These are phyloP conservation scores for Aphyosemion australe DNA, from an alignment of 2,113 vertebrate genomes.

Conservation along the genomic window DNA sequence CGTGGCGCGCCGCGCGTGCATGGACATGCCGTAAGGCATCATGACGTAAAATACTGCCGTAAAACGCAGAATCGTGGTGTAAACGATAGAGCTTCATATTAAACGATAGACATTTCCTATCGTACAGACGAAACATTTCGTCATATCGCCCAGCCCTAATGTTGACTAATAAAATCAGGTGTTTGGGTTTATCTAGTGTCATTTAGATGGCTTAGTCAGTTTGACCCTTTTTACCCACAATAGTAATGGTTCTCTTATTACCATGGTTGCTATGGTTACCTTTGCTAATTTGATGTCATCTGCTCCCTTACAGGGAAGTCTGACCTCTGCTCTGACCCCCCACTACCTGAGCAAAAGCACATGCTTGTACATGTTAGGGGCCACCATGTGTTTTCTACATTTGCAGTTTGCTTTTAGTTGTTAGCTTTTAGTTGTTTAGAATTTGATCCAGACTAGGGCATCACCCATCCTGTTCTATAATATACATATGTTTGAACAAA, in stretches of 20 bases:
- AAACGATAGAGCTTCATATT: too few species aligned
- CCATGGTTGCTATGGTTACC: neutral
- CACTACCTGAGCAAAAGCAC: neutral
- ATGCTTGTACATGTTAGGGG: neutral
- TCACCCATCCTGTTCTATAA: too few species aligned
- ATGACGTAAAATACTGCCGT: too few species aligned
- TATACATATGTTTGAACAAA: too few species aligned
- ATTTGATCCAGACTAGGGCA: neutral
- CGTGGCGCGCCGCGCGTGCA: too few species aligned
- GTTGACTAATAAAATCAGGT: neutral
- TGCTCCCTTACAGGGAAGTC: neutral
- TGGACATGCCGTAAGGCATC: too few species aligned
- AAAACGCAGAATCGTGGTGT: too few species aligned
- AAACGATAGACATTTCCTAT: too few species aligned
- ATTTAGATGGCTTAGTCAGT: neutral
- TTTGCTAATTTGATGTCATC: neutral
- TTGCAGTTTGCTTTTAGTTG: neutral
- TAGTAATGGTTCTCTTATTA: neutral
- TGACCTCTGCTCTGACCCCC: slow-evolving; percentile 2
- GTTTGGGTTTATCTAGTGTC: neutral
- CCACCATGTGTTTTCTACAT: neutral
- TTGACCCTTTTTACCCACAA: neutral
- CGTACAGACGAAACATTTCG: too few species aligned
- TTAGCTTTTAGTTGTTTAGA: neutral
- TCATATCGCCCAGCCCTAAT: too few species aligned